Base-by-base conservation (phyloP, 2,888 invertebrate species). In the Fragum fragum region DNA sequence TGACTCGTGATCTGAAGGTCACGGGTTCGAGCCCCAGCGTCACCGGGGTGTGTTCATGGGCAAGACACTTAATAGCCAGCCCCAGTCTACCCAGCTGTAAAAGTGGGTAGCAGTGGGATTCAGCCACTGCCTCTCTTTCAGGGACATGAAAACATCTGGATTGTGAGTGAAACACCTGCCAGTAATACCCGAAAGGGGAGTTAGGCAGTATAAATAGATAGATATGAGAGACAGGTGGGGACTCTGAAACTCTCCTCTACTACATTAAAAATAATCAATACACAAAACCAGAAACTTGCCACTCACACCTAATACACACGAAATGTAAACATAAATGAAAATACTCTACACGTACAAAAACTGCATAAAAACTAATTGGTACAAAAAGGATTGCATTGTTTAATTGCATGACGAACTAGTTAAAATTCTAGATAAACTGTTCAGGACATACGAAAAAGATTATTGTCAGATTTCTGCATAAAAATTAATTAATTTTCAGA, bases 321-420 rank as follows among this genome's bases (percentile, higher is more conserved):
- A 36, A 47, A 66, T 42, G 66, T 66, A 66, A 66, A 66, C 66
- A 66, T 42, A 66, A 66, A 66, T 66, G 66, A 66, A n/a, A 66
- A 42, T 21, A n/a, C n/a, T 36, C 16, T n/a, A 42, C 66, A 66
- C 42, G 26, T 23, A n/a, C 21, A 36, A 66, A 61, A 66, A 23
- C 26, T 63, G 66, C 66, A 66, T 42, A 66, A 47, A 47, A 47
- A 9, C 47, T 14, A 47, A 47, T 47, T 47, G n/a, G 14, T 47
- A 16, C 47, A 14, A 47, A 14, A 14, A 47, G 2, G 14, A 47
- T 47, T 47, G 47, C 39, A 63, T 66, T 36, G 7, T 26, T 66
- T 21, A 21, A 57, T 57, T 57, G 57, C 57, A 57, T 57, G 14
- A 16, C 14, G 47, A 9, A 18, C 18, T 3, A 47, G 5, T 2